Conservation (phyloP, 2,888 invertebrate genomes). For the Cotesia congregata region DNA sequence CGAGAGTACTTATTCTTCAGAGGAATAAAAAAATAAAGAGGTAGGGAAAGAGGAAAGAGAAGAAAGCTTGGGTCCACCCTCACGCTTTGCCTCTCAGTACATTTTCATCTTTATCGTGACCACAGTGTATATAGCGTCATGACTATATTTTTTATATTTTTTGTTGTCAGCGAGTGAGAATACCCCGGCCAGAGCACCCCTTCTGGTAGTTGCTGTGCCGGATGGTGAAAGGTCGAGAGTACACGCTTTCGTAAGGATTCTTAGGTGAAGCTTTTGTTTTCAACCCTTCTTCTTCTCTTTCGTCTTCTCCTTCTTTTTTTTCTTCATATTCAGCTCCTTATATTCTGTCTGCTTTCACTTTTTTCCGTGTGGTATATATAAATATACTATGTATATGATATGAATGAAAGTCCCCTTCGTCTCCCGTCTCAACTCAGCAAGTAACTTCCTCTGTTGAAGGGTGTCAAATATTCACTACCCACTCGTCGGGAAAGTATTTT, state of each 20-base stretch:
- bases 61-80: constrained; percentile 3
- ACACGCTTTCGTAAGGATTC: constrained; percentile 37
- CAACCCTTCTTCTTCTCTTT: constrained; percentile 38
- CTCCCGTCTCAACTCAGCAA: neutral
- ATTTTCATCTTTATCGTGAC: constrained; percentile 40
- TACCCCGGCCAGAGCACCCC: neutral
- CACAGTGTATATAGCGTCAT: constrained; percentile 24
- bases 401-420: neutral
- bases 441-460: constrained; percentile 22
- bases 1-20: constrained; percentile 25
- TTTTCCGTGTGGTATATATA: constrained; percentile 5
- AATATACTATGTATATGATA: neutral
- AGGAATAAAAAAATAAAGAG: constrained; percentile 4
- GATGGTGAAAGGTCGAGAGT: constrained; percentile 18
- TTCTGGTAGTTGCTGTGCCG: neutral
- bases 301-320: constrained; percentile 22
- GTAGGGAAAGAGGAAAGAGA: neutral
- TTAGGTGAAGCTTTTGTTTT: constrained; percentile 46
- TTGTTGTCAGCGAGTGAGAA: constrained; percentile 24
- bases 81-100: constrained; percentile 13
- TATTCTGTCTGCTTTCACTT: constrained; percentile 6
- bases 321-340: neutral
- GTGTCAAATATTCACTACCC: constrained; percentile 48
- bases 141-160: neutral
- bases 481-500: constrained; percentile 9